Evolutionary conservation across 2,113 vertebrate genomes (phyloP).

Genomic region (Chloropsis cyanopogon): DNA sequence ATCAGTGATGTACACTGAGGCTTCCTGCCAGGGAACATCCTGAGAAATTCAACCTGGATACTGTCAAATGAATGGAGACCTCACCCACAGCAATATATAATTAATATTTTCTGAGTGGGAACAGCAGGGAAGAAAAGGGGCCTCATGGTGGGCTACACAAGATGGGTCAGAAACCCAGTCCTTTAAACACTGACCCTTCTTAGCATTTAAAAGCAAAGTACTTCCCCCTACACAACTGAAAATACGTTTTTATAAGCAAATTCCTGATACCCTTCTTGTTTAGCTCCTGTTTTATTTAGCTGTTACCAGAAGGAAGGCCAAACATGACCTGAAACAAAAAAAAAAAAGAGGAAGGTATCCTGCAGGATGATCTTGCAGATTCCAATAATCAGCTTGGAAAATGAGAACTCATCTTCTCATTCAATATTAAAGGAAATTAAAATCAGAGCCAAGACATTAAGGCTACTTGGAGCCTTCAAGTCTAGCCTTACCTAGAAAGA

Average conservation of each 20-base stretch:
- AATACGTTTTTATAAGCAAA: background rate
- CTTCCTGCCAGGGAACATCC: background rate
- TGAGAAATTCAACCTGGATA: background rate
- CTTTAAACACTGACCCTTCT: background rate
- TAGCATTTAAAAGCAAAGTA: background rate
- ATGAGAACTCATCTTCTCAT: slow-evolving; percentile 51
- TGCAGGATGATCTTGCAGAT: slow-evolving; percentile 34
- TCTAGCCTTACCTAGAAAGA: slow-evolving; percentile 45
- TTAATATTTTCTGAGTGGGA: background rate
- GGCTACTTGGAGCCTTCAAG: slow-evolving; percentile 32
- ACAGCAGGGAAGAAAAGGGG: background rate
- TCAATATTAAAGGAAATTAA: slow-evolving; percentile 60
- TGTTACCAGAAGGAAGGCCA: background rate
- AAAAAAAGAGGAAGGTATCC: background rate
- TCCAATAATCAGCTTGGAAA: slow-evolving; percentile 39
- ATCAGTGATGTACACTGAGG: background rate
- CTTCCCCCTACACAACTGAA: background rate
- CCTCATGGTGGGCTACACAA: background rate
- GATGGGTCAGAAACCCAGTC: background rate
- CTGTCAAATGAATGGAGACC: background rate
- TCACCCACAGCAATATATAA: background rate
- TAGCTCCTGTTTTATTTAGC: background rate
- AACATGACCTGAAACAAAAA: background rate
- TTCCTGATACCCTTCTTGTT: background rate
- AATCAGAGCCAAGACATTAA: slow-evolving; percentile 60